phyloP scores from a whole-genome alignment of 2,113 vertebrate genomes.

The Stigmatopora argus region DNA sequence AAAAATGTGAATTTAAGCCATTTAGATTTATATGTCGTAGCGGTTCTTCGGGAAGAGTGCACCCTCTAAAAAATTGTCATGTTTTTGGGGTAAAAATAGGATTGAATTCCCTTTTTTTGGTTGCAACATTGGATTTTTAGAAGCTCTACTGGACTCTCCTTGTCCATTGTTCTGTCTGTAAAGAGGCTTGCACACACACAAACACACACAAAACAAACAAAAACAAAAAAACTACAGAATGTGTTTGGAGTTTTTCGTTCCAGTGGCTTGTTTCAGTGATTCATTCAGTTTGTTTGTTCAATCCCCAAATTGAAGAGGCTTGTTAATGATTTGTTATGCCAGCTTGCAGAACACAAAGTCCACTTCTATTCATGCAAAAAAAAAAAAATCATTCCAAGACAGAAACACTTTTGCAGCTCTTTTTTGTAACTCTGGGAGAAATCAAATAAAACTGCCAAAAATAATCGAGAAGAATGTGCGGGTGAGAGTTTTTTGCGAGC shows the following conservation, averaged over 20 bases:
- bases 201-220: background rate
- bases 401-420: constrained; percentile 12
- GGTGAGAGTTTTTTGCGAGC: constrained; percentile 5
- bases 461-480: constrained; percentile 40
- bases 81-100: background rate
- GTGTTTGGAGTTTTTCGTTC: background rate
- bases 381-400: constrained; percentile 5
- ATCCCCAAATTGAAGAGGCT: background rate
- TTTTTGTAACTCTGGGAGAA: constrained; percentile 11
- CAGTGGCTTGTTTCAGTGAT: background rate
- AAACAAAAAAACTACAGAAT: background rate
- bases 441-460: constrained; percentile 8
- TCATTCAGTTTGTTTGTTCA: constrained; percentile 1
- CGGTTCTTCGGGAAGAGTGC: background rate
- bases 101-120: background rate
- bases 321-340: constrained; percentile 29
- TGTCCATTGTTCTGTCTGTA: background rate
- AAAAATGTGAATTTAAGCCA: constrained; percentile 60
- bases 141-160: background rate
- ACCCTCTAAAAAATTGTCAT: background rate
- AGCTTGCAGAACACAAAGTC: constrained; percentile 4
- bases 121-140: background rate
- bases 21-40: constrained; percentile 28
- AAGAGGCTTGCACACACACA: background rate
- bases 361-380: constrained; percentile 5